Base-by-base conservation (phyloP, 2,888 invertebrate species). In the Cabera pusaria region DNA sequence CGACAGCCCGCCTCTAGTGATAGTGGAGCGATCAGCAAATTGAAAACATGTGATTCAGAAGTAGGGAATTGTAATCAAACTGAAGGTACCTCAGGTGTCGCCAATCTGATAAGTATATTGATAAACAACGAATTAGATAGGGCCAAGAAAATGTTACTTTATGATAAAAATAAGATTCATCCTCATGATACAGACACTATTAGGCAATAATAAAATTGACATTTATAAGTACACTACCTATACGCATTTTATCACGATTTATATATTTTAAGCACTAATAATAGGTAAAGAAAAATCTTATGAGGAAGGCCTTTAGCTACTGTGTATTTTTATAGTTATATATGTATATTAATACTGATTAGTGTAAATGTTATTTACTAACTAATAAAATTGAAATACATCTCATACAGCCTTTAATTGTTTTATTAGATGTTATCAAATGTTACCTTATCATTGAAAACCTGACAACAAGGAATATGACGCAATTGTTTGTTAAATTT, bases 151-250 rank as follows among this genome's bases (percentile, higher is more conserved):
- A 64, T 74, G 37, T 72, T 85, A 40, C 32, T 73, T 6, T 71
- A 73, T 36, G 72, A 84, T 42, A 78, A 72, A 50, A 87, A 86
- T 57, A 85, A 77, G 67, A 71, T 88, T 50, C 84, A 86, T 46
- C 87, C 87, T 28, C 67, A 69, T 28, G 59, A 66, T 40, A 69
- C 56, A 33, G 55, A 57, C 39, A 52, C 38, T 32, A 46, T 44
- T 28, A 64, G 55, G 45, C 58, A 61, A 40, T 34, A 23, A 8
- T 10, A 10, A 21, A 9, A 26, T 9, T 6, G 14, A n/a, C 6
- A 7, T 24, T 14, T 4, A 25, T 10, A 5, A 2, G 5, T 22
- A 1, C 14, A 2, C 6, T 10, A 10, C 2, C 2, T 3, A 5
- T 21, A 6, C 5, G 19, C 2, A 2, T 20, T n/a, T 22, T 31